phyloP scores from a whole-genome alignment of 2,113 vertebrate species.

The Cranoglanis bouderius region DNA sequence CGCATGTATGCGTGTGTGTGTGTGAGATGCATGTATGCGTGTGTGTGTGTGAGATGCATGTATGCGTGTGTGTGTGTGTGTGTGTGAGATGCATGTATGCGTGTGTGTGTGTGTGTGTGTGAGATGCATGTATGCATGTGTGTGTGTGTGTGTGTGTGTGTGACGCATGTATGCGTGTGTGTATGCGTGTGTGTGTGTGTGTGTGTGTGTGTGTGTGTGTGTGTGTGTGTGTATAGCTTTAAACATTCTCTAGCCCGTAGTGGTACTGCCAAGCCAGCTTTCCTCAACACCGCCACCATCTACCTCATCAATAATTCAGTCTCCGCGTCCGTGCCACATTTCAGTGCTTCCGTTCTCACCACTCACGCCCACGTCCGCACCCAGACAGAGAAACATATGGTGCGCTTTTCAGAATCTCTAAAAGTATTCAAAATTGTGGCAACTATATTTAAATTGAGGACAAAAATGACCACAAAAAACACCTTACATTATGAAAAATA shows the following conservation, averaged over 20 bases:
- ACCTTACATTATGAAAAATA: neutral
- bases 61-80: too few relatives aligned
- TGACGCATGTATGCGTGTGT: too few relatives aligned
- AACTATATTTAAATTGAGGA: neutral
- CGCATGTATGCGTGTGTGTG: too few relatives aligned
- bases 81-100: too few relatives aligned
- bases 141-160: too few relatives aligned
- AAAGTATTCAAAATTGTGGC: neutral
- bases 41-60: too few relatives aligned
- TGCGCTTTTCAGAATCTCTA: constrained; percentile 25
- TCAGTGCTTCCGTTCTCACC: neutral
- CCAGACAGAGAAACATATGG: constrained; percentile 43
- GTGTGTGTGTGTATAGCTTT: neutral
- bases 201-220: neutral
- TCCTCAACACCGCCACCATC: constrained; percentile 6
- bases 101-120: too few relatives aligned
- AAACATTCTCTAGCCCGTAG: neutral
- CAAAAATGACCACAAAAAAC: neutral
- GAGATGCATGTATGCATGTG: too few relatives aligned
- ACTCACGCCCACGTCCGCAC: constrained; percentile 16
- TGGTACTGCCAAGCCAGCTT: neutral
- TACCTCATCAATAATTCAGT: constrained; percentile 18
- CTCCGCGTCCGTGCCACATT: constrained; percentile 27
- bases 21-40: too few relatives aligned
- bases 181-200: too few relatives aligned